These are phyloP conservation scores for Anthonomus grandis DNA, from an alignment of 1,140 invertebrate genomes.

Conservation along the genomic window DNA sequence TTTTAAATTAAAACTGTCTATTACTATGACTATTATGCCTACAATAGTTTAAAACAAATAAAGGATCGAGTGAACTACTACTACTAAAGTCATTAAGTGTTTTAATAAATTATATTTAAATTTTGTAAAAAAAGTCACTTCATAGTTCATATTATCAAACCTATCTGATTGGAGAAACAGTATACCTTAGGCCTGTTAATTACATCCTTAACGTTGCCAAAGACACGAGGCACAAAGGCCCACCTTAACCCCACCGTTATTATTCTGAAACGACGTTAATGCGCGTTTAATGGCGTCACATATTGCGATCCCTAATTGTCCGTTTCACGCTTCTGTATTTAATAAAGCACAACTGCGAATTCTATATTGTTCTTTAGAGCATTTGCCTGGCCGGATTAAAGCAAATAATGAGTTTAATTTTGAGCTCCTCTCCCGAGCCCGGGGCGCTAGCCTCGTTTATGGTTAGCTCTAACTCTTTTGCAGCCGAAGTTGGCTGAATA, in stretches of 20 bases:
- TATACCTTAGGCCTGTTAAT: no score
- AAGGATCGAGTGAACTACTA: no score
- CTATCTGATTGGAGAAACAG: no score
- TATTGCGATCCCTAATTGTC: constrained; percentile 38
- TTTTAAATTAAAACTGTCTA: no score
- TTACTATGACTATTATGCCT: no score
- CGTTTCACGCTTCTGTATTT: constrained; percentile 25
- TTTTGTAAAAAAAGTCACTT: no score
- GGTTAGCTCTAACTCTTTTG: constrained; percentile 22
- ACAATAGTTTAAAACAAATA: no score
- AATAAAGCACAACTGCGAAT: constrained; percentile 37
- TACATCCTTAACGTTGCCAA: not conserved
- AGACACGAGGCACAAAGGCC: not conserved
- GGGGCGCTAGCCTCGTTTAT: constrained; percentile 15
- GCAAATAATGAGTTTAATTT: constrained; percentile 25
- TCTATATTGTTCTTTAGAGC: constrained; percentile 22
- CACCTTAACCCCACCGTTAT: not conserved
- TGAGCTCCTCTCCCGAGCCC: constrained; percentile 17
- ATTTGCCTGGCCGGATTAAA: constrained; percentile 23
- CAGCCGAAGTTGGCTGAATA: constrained; percentile 15
- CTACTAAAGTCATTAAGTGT: no score
- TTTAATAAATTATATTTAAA: no score
- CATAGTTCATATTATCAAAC: no score
- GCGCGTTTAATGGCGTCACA: constrained; percentile 34
- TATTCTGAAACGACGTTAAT: constrained; percentile 18